phyloP scores from a whole-genome alignment of 1,140 invertebrate genomes.

The Homarus americanus region DNA sequence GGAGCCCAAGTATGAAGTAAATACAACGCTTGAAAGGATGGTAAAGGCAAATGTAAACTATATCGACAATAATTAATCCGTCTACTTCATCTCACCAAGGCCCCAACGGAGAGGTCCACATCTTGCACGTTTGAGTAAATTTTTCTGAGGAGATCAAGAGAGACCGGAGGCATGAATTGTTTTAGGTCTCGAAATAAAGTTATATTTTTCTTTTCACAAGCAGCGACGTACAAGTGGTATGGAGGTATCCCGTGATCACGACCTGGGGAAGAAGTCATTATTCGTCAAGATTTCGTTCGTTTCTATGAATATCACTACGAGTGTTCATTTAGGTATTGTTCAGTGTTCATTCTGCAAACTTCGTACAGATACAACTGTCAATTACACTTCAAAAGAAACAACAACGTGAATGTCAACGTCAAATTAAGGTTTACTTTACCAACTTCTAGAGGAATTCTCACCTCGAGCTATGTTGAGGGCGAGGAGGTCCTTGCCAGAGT shows the following conservation, averaged over 20 bases:
- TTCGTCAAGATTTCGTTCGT: too few relatives aligned
- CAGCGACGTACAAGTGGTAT: background rate
- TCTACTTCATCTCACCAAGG: conserved; percentile 7
- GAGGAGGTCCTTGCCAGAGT: conserved; percentile 91
- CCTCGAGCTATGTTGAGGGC: conserved; percentile 89
- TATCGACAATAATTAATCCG: too few relatives aligned
- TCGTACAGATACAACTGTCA: background rate
- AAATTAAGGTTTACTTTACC: too few relatives aligned
- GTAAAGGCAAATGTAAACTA: too few relatives aligned
- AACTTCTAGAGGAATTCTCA: conserved; percentile 21
- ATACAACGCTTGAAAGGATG: too few relatives aligned
- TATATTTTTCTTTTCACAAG: background rate
- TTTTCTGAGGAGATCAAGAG: background rate
- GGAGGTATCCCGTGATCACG: conserved; percentile 13
- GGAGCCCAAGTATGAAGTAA: too few relatives aligned
- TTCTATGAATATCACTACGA: too few relatives aligned
- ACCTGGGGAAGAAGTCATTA: background rate
- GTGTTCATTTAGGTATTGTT: background rate
- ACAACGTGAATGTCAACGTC: too few relatives aligned
- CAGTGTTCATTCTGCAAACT: background rate
- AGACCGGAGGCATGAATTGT: background rate
- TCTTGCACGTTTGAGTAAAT: background rate
- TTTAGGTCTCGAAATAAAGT: background rate
- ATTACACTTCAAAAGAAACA: background rate
- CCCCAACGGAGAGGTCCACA: conserved; percentile 25